phyloP scores from a whole-genome alignment of 1,140 invertebrate species.

The Telenomus remus region DNA sequence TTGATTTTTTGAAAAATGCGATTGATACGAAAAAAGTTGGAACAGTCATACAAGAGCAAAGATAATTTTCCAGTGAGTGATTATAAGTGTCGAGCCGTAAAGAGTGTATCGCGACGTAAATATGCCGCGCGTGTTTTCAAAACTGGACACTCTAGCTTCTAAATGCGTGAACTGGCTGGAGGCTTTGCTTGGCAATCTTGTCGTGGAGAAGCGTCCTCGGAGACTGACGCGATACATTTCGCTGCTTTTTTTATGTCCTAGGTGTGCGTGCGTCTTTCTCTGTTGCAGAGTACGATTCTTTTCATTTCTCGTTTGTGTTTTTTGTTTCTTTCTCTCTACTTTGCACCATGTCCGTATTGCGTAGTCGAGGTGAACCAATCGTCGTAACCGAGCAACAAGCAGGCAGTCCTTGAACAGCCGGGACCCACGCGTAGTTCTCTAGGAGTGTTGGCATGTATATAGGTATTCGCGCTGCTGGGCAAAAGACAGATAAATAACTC shows the following conservation, averaged over 20 bases:
- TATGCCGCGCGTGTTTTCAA: conserved; percentile 20
- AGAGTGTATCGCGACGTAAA: conserved; percentile 1
- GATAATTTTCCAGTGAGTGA: no score
- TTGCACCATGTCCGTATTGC: conserved; percentile 61
- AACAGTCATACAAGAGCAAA: no score
- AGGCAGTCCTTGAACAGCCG: conserved; percentile 60
- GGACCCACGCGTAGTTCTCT: conserved; percentile 63
- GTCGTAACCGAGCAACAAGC: conserved; percentile 58
- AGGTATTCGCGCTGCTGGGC: conserved; percentile 70
- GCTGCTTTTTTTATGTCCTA: no score
- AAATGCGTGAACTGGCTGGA: conserved; percentile 36
- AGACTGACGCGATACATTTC: conserved; percentile 48
- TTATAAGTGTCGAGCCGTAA: background rate
- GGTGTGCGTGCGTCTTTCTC: conserved; percentile 4
- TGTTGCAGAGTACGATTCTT: conserved; percentile 26
- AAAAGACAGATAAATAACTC: conserved; percentile 75
- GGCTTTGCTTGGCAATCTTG: conserved; percentile 37
- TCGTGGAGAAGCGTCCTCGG: conserved; percentile 55
- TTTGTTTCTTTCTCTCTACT: conserved; percentile 52
- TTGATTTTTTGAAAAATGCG: no score
- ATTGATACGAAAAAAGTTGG: background rate
- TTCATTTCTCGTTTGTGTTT: conserved; percentile 54
- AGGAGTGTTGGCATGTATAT: conserved; percentile 64
- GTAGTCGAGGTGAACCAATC: conserved; percentile 60
- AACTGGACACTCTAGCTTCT: conserved; percentile 43